These are phyloP conservation scores for Volucella inflata DNA, from an alignment of 2,888 invertebrate genomes.

Conservation along the genomic window DNA sequence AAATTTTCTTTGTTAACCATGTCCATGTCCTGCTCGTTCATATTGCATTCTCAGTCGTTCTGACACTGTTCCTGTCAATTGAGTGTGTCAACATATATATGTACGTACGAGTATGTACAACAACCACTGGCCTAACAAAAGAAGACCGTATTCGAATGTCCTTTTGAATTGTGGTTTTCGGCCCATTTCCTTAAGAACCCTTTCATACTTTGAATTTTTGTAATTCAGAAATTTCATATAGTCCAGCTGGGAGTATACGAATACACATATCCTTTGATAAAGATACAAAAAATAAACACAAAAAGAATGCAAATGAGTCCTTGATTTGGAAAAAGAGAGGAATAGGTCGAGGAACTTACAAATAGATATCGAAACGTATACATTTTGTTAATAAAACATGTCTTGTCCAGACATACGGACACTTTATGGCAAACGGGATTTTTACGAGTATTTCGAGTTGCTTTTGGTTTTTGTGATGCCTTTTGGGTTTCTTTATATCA, in stretches of 20 bases:
- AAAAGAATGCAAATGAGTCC: too few relatives aligned
- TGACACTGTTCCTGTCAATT: constrained; percentile 26
- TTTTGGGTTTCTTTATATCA: not conserved
- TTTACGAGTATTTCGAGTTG: constrained; percentile 11
- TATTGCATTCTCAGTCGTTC: constrained; percentile 14
- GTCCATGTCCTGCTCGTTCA: constrained; percentile 8
- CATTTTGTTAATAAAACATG: constrained; percentile 5
- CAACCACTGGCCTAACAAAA: constrained; percentile 7
- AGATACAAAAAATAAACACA: too few relatives aligned
- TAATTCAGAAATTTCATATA: constrained; percentile 14
- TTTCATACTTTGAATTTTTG: constrained; percentile 15
- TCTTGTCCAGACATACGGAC: constrained; percentile 17
- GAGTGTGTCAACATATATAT: constrained; percentile 16
- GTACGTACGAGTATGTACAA: too few relatives aligned
- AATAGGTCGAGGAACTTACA: too few relatives aligned
- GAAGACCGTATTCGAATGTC: constrained; percentile 15
- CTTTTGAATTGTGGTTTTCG: constrained; percentile 9
- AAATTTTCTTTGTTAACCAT: constrained; percentile 34
- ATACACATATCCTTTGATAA: too few relatives aligned
- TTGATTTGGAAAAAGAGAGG: too few relatives aligned
- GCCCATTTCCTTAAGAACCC: constrained; percentile 37
- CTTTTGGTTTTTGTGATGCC: not conserved
- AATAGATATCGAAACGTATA: too few relatives aligned
- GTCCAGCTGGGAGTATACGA: not conserved
- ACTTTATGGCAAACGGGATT: constrained; percentile 12